Evolutionary conservation across 2,113 vertebrate species (phyloP), one percentile per base, ranked within the genome.

Genomic region (Dasyprocta punctata): DNA sequence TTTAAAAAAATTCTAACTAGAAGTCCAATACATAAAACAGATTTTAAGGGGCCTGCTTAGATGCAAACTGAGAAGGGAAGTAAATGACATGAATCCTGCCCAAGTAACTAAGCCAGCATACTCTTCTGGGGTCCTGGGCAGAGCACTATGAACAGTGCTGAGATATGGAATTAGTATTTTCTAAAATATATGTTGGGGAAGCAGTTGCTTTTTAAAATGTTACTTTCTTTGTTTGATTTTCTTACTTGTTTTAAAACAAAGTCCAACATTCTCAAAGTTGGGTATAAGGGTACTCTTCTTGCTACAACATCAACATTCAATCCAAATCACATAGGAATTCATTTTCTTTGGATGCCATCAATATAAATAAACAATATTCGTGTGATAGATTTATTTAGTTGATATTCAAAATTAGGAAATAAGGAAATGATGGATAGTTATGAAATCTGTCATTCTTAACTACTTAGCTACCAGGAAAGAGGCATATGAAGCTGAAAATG

Each of bases 371-470:
- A 52, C 52, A 80, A 71, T 58, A 60, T 52, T 87, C 28, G 7
- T 61, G 26, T 75, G 58, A 92, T 5, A 92, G 56, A 69, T 56
- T 71, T 85, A 86, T 63, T 75, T 80, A 91, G 86, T 16, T 69
- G 24, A 75, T 85, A 86, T n/a, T 97, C 77, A 91, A 83, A 94
- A 83, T 92, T 91, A 88, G 47, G 67, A 90, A 96, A 81, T 52
- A 88, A 90, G 28, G 61, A 92, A 90, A 86, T 86, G 38, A 88
- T 26, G 60, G 77, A 52, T 36, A 58, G 11, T 73, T 75, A 88
- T 63, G 19, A 67, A 94, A 89, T 8, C 11, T 41, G 17, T 92
- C 83, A 47, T 80, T 96, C 58, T 84, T 56, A 89, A 93, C 49
- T 95, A 86, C 65, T 86, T 96, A 86, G 93, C 80, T 61, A 95